Conservation (phyloP, 2,113 vertebrate species). For the Corvus moneduloides region DNA sequence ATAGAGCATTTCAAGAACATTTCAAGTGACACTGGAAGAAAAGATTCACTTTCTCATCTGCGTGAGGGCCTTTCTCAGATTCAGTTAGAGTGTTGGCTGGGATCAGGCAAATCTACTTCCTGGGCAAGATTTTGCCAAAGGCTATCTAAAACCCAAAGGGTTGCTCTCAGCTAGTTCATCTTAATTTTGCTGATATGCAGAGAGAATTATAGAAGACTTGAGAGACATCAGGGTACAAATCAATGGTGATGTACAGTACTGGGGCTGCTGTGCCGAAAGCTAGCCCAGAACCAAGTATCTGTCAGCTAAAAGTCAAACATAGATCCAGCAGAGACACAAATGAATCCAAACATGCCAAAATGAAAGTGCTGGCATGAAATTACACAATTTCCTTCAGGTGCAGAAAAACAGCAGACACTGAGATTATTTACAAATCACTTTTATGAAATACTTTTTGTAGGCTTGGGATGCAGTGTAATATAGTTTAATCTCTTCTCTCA, state of each 20-base stretch:
- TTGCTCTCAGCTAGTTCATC: neutral
- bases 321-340: neutral
- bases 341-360: neutral
- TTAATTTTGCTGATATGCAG: neutral
- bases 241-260: neutral
- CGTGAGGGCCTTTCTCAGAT: neutral
- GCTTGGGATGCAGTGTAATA: neutral
- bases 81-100: neutral
- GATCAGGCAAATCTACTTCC: neutral
- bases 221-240: neutral
- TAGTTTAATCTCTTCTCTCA: slow-evolving; percentile 30
- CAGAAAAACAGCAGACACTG: neutral
- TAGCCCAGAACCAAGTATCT: neutral
- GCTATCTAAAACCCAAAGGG: neutral
- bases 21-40: neutral
- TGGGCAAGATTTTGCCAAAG: neutral
- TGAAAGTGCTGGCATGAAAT: neutral
- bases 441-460: neutral
- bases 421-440: neutral
- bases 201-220: neutral
- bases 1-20: neutral
- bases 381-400: neutral
- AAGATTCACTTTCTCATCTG: neutral
- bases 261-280: neutral
- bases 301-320: slow-evolving; percentile 15